phyloP scores from a whole-genome alignment of 2,888 invertebrate genomes.

The Epinotia bilunana region DNA sequence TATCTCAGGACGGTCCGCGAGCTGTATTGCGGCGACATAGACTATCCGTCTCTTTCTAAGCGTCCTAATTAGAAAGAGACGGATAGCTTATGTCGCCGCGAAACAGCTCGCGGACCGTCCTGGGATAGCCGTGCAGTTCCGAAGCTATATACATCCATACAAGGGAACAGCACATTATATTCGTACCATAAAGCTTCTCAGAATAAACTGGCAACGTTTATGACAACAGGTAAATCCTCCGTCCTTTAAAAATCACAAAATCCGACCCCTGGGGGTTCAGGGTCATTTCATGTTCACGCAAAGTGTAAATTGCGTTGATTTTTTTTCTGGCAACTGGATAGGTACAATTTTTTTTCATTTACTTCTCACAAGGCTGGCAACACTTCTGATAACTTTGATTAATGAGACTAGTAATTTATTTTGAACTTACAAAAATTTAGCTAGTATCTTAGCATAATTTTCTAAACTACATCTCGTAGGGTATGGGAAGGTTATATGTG shows the following conservation, averaged over 20 bases:
- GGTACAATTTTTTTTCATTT: background rate
- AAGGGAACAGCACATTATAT: background rate
- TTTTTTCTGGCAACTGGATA: background rate
- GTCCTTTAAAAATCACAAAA: background rate
- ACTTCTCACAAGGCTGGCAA: background rate
- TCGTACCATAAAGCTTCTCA: background rate
- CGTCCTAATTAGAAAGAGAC: too few relatives aligned
- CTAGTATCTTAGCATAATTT: slow-evolving; percentile 17
- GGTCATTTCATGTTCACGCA: background rate
- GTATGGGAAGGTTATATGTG: slow-evolving; percentile 24
- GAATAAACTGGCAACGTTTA: background rate
- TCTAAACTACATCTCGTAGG: slow-evolving; percentile 36
- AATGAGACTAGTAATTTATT: background rate
- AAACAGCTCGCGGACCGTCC: background rate
- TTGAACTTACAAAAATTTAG: slow-evolving; percentile 22
- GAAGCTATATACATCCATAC: background rate
- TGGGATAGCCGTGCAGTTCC: too few relatives aligned
- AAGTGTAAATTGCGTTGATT: background rate
- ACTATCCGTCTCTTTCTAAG: too few relatives aligned
- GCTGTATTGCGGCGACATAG: too few relatives aligned
- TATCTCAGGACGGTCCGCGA: too few relatives aligned
- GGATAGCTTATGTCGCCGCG: background rate
- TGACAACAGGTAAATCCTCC: background rate
- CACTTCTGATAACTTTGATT: background rate
- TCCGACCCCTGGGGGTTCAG: background rate